Evolutionary conservation across 1,140 invertebrate species (phyloP).

Genomic region (Papilio polytes): DNA sequence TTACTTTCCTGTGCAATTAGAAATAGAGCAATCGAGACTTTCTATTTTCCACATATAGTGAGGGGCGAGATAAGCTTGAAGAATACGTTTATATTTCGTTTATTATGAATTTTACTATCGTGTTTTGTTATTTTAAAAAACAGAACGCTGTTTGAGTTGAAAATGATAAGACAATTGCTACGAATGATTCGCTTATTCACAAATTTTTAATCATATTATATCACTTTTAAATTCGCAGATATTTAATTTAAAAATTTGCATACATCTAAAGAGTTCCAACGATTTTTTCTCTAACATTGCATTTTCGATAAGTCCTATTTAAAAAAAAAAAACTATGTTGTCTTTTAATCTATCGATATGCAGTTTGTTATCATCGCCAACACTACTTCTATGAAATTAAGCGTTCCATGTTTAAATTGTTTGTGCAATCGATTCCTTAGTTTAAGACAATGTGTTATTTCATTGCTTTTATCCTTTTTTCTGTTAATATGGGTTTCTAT

Average conservation of each 20-base stretch:
- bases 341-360: background rate
- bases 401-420: conserved; percentile 32
- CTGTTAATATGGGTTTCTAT: conserved; percentile 25
- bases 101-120: background rate
- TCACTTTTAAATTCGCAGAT: no score
- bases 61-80: background rate
- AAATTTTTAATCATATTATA: no score
- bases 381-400: background rate
- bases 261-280: no score
- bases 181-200: no score
- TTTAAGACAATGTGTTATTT: conserved; percentile 39
- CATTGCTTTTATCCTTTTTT: conserved; percentile 28
- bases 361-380: background rate
- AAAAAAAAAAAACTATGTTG: background rate
- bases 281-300: no score
- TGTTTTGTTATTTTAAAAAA: no score
- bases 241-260: no score
- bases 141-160: no score
- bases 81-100: background rate
- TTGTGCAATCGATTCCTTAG: conserved; percentile 40
- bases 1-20: conserved; percentile 27
- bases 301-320: background rate
- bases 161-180: no score
- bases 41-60: conserved; percentile 21
- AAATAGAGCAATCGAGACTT: conserved; percentile 30